Evolutionary conservation across 1,140 invertebrate genomes (phyloP).

Genomic region (Aphidius ervi): DNA sequence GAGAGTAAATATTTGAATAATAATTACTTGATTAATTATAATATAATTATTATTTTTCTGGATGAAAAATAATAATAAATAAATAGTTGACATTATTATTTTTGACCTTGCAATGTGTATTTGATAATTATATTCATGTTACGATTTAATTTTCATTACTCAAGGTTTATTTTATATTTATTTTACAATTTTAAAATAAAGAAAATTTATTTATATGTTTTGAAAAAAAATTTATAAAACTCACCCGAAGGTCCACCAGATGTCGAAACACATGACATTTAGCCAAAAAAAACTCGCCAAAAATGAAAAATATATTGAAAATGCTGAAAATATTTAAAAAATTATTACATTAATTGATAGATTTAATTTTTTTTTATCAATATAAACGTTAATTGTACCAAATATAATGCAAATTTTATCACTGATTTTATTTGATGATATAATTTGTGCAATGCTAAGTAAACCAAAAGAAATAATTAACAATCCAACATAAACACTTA

Average conservation of each 20-base stretch:
- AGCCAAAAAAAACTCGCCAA: slow-evolving; percentile 87
- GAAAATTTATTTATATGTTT: no score
- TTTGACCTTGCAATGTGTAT: no score
- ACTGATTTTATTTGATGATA: slow-evolving; percentile 38
- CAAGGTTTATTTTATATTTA: no score
- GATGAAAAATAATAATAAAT: no score
- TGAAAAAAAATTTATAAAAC: slow-evolving; percentile 33
- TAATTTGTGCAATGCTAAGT: slow-evolving; percentile 47
- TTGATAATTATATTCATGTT: no score
- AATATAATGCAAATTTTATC: slow-evolving; percentile 44
- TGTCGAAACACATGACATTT: slow-evolving; percentile 84
- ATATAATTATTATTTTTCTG: no score
- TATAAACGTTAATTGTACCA: slow-evolving; percentile 37
- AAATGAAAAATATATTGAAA: slow-evolving; percentile 79
- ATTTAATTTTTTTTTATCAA: not conserved
- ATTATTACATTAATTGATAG: not conserved
- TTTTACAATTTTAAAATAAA: no score
- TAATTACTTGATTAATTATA: no score
- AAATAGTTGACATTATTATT: no score
- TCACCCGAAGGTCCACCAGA: slow-evolving; percentile 83
- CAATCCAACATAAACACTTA: slow-evolving; percentile 53
- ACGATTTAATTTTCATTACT: no score
- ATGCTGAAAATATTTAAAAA: slow-evolving; percentile 56
- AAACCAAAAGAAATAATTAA: slow-evolving; percentile 50
- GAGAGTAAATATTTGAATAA: no score